These are phyloP conservation scores for Dexiosoma caninum DNA, from an alignment of 2,888 invertebrate genomes.

Conservation along the genomic window DNA sequence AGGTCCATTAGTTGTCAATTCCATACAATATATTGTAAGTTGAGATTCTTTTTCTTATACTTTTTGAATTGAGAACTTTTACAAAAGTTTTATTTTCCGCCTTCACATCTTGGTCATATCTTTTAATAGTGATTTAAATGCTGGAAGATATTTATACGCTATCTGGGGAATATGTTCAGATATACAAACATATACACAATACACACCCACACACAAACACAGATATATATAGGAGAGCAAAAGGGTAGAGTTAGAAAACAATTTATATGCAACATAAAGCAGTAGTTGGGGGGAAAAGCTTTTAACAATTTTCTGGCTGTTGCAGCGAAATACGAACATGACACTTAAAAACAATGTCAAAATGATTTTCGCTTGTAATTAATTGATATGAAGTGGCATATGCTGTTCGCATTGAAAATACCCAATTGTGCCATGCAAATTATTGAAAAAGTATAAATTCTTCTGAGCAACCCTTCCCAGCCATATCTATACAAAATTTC, in stretches of 20 bases:
- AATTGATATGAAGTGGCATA: constrained; percentile 25
- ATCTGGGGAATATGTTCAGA: background rate
- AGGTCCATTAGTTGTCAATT: constrained; percentile 41
- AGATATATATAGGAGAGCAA: background rate
- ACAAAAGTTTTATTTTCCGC: background rate
- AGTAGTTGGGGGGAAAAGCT: background rate
- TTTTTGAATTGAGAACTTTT: constrained; percentile 25
- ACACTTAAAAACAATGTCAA: constrained; percentile 18
- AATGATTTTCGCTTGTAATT: constrained; percentile 16
- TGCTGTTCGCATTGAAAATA: background rate
- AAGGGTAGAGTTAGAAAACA: background rate
- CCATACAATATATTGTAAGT: background rate
- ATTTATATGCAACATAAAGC: constrained; percentile 1
- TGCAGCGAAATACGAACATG: background rate
- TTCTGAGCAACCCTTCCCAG: too few species aligned
- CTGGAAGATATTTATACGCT: background rate
- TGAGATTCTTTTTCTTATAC: background rate
- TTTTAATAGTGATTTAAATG: constrained; percentile 21
- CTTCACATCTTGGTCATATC: background rate
- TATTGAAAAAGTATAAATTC: too few species aligned
- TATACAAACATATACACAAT: too few species aligned
- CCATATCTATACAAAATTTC: too few species aligned
- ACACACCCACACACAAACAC: background rate
- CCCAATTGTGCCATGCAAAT: too few species aligned
- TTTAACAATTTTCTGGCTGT: background rate